Percentiles rank a stretch among this genome's conserved stretches.
These are phyloP conservation scores for Lasioglossum lativentre DNA, from an alignment of 2,888 invertebrate genomes.

Conservation along the genomic window DNA sequence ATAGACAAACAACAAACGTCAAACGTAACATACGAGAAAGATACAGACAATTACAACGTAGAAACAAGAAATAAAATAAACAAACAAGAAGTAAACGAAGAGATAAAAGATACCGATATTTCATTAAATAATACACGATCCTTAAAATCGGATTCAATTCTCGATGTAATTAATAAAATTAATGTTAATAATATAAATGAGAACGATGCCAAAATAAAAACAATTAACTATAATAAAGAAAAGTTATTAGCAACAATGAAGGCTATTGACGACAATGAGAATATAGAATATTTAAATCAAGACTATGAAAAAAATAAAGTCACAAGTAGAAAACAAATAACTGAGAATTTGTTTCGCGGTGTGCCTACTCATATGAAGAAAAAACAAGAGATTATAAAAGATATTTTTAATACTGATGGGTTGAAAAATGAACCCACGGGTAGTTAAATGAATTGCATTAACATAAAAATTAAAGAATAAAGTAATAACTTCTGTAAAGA, in stretches of 20 bases:
- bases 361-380: slow-evolving; percentile 77
- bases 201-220: slow-evolving; percentile 31
- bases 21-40: background rate
- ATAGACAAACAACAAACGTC: background rate
- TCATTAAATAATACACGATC: slow-evolving; percentile 23
- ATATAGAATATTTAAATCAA: slow-evolving; percentile 76
- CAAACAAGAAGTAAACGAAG: slow-evolving; percentile 27
- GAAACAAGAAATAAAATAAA: slow-evolving; percentile 56
- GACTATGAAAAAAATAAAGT: slow-evolving; percentile 66
- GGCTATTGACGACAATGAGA: slow-evolving; percentile 87
- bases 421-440: slow-evolving; percentile 72
- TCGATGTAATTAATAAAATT: slow-evolving; percentile 11
- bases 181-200: slow-evolving; percentile 31
- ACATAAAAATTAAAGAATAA: slow-evolving; percentile 39
- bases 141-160: slow-evolving; percentile 16
- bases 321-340: slow-evolving; percentile 76
- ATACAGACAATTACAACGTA: slow-evolving; percentile 18
- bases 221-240: slow-evolving; percentile 84
- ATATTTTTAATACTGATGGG: slow-evolving; percentile 76
- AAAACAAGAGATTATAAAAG: slow-evolving; percentile 78
- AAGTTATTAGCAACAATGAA: slow-evolving; percentile 88
- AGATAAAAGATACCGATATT: slow-evolving; percentile 21
- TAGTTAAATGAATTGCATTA: slow-evolving; percentile 76
- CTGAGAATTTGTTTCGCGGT: slow-evolving; percentile 81
- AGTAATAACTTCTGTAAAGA: slow-evolving; percentile 20